These are phyloP conservation scores for Clepsis dumicolana DNA, from an alignment of 2,888 invertebrate genomes.

Conservation along the genomic window DNA sequence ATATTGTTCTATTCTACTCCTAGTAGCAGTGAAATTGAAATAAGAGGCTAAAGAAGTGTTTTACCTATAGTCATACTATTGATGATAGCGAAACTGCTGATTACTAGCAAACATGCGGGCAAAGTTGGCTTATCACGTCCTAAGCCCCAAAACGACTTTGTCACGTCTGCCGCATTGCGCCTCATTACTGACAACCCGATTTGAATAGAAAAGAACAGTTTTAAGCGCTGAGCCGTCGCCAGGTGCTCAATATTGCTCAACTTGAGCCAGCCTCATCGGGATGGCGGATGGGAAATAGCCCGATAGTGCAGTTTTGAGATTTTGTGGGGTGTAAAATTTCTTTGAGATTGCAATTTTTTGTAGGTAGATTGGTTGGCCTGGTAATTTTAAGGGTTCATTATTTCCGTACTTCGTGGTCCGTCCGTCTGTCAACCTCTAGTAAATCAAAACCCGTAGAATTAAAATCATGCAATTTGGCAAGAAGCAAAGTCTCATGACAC, in stretches of 20 bases:
- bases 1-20: too few species aligned
- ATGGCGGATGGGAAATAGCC: slow-evolving; percentile 23
- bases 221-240: slow-evolving; percentile 50
- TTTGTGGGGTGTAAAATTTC: slow-evolving; percentile 27
- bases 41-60: background rate
- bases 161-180: slow-evolving; percentile 65
- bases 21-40: background rate
- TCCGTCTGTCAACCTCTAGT: too few species aligned
- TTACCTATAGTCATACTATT: background rate
- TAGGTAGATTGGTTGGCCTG: background rate
- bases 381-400: too few species aligned
- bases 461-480: too few species aligned
- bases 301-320: slow-evolving; percentile 25
- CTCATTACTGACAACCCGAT: slow-evolving; percentile 58
- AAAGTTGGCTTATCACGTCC: slow-evolving; percentile 18
- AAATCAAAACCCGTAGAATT: too few species aligned
- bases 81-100: background rate
- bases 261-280: slow-evolving; percentile 42
- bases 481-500: too few species aligned
- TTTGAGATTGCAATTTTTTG: background rate
- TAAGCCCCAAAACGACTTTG: slow-evolving; percentile 36
- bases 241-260: slow-evolving; percentile 49
- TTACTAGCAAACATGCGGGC: background rate
- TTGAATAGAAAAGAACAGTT: slow-evolving; percentile 56
- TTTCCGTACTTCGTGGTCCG: too few species aligned